Evolutionary conservation across 2,888 invertebrate genomes (phyloP), one percentile per base, ranked within the genome.

Genomic region (Drosophila tripunctata): DNA sequence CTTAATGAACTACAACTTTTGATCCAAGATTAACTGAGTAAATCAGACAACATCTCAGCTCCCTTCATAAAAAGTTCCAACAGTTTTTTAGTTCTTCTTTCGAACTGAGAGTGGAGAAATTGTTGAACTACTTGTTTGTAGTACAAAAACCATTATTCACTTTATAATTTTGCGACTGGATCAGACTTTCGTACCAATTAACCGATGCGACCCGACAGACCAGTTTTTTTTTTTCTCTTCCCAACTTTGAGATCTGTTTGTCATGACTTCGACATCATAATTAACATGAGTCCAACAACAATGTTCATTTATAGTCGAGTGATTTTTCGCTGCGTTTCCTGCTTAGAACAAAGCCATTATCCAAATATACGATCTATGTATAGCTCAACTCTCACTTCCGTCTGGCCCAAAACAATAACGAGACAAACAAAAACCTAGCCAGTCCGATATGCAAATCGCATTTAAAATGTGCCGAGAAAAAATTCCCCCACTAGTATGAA

Each of bases 221-320:
- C 31, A 22, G 38, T 3, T 30, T 40, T 38, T 19, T 27, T 19
- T 35, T 48, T 15, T n/a, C 12, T 19, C 17, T 19, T 8, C 15
- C 19, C 2, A 10, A 14, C 14, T 12, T 31, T 15, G 12, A 12
- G 27, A 51, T 40, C 45, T 30, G 14, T 22, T 19, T 8, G 22
- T 50, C 41, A 30, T 57, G 44, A 51, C 33, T 55, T 38, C 50
- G 41, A 33, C 57, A 58, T 57, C 57, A 52, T 51, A 50, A 58
- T 51, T 41, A 69, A 47, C 40, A 31, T 66, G 60, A 21, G 35
- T 6, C 30, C 44, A 58, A 10, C 67, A 36, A 44, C 47, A 48
- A 43, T 15, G 6, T 27, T 12, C n/a, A 30, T 61, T 70, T 56
- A 69, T 57, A 61, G 75, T 47, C 54, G 65, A 75, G 30, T 52